Percentiles rank a stretch among this genome's conserved stretches.
These are phyloP conservation scores for Drosophila rubida DNA, from an alignment of 2,888 invertebrate species.

Conservation along the genomic window DNA sequence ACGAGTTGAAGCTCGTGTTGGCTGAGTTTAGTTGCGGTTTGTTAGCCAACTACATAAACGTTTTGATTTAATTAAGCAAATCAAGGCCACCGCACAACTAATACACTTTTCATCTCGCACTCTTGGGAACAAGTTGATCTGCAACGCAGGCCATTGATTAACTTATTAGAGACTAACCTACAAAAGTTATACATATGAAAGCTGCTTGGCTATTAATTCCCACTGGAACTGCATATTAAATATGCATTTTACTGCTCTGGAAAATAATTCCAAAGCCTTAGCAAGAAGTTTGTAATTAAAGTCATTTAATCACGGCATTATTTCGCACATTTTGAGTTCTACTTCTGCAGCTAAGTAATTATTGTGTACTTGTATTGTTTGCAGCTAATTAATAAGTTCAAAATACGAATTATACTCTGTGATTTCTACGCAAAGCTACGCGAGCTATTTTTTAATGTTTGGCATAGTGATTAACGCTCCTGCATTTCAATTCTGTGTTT, in stretches of 20 bases:
- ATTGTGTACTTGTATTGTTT: background rate
- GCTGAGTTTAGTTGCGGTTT: conserved; percentile 50
- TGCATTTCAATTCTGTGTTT: too few species aligned
- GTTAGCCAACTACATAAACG: conserved; percentile 47
- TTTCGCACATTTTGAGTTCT: background rate
- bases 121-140: background rate
- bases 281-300: background rate
- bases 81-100: conserved; percentile 36
- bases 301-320: background rate
- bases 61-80: conserved; percentile 49
- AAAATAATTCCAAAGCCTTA: background rate
- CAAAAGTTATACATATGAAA: background rate
- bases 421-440: too few species aligned
- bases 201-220: too few species aligned
- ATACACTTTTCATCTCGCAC: conserved; percentile 32
- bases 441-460: too few species aligned
- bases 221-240: background rate
- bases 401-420: too few species aligned
- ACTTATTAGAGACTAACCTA: background rate
- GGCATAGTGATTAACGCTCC: too few species aligned
- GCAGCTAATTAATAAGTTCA: background rate
- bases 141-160: background rate
- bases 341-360: background rate
- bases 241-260: background rate
- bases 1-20: conserved; percentile 42